Evolutionary conservation across 1,140 invertebrate species (phyloP).

Genomic region (Drosophila seguyi): DNA sequence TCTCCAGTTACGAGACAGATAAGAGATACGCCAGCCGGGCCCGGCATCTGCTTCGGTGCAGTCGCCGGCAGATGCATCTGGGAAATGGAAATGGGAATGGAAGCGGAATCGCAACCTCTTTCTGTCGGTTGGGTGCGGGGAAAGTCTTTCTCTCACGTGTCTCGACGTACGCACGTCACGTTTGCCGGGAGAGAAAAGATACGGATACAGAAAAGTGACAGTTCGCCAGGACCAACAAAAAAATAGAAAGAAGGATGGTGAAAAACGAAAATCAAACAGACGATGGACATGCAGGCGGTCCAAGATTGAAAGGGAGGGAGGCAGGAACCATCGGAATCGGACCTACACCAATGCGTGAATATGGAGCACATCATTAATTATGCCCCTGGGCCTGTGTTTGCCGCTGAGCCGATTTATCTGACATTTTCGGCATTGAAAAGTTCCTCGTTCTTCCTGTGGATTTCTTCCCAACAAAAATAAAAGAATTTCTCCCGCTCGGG

Average conservation of each 20-base stretch:
- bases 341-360: slow-evolving; percentile 84
- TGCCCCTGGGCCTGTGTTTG: slow-evolving; percentile 58
- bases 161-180: slow-evolving; percentile 66
- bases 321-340: slow-evolving; percentile 31
- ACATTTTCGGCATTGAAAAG: slow-evolving; percentile 80
- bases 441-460: slow-evolving; percentile 74
- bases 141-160: slow-evolving; percentile 74
- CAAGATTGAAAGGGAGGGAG: slow-evolving; percentile 18
- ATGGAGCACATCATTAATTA: slow-evolving; percentile 85
- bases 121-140: slow-evolving; percentile 43
- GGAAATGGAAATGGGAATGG: slow-evolving; percentile 23
- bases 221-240: slow-evolving; percentile 59
- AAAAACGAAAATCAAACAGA: slow-evolving; percentile 57
- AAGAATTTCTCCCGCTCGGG: slow-evolving; percentile 60
- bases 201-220: slow-evolving; percentile 74
- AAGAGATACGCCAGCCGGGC: slow-evolving; percentile 28
- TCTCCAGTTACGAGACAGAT: slow-evolving; percentile 47
- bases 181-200: slow-evolving; percentile 34
- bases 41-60: slow-evolving; percentile 40
- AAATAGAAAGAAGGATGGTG: slow-evolving; percentile 54
- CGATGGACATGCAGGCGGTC: slow-evolving; percentile 71
- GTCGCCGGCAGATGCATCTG: slow-evolving; percentile 68
- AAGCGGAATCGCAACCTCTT: slow-evolving; percentile 42
- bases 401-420: slow-evolving; percentile 72
- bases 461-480: slow-evolving; percentile 70